Evolutionary conservation across 2,888 invertebrate species (phyloP).

Genomic region (Cyclophora albipunctata): DNA sequence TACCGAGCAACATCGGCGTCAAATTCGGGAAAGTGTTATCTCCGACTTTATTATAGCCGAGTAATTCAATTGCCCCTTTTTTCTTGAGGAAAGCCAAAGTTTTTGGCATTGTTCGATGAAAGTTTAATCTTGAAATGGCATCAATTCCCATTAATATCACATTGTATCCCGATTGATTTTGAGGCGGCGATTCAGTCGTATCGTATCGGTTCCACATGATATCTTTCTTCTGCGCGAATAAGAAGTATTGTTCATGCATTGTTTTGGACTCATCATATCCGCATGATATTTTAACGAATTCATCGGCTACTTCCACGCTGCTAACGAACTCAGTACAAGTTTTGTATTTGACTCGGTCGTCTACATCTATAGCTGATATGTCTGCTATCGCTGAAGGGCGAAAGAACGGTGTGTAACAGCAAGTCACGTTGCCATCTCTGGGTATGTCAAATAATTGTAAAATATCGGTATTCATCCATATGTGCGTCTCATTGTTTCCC

Average conservation of each 20-base stretch:
- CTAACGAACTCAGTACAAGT: conserved; percentile 66
- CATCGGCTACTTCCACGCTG: conserved; percentile 63
- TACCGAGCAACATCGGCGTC: conserved; percentile 85
- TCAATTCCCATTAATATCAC: conserved; percentile 89
- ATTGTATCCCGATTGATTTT: conserved; percentile 66
- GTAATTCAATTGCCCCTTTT: conserved; percentile 82
- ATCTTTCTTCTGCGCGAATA: conserved; percentile 74
- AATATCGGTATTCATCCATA: conserved; percentile 70
- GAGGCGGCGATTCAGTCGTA: conserved; percentile 17
- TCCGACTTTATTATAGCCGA: conserved; percentile 94
- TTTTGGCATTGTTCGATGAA: conserved; percentile 87
- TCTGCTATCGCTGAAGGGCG: conserved; percentile 64
- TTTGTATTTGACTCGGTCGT: conserved; percentile 65
- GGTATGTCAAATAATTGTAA: conserved; percentile 66
- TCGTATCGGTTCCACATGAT: conserved; percentile 26
- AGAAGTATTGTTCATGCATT: conserved; percentile 81
- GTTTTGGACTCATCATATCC: conserved; percentile 42
- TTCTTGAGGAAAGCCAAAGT: conserved; percentile 78
- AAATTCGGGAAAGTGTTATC: conserved; percentile 96
- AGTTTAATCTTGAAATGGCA: conserved; percentile 89
- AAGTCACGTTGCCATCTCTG: conserved; percentile 58
- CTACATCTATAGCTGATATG: conserved; percentile 55
- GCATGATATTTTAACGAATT: conserved; percentile 83
- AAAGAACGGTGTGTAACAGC: conserved; percentile 78
- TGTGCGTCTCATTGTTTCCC: conserved; percentile 73